Conservation (phyloP, 1,140 invertebrate genomes). For the Macrotrachela quadricornifera region DNA sequence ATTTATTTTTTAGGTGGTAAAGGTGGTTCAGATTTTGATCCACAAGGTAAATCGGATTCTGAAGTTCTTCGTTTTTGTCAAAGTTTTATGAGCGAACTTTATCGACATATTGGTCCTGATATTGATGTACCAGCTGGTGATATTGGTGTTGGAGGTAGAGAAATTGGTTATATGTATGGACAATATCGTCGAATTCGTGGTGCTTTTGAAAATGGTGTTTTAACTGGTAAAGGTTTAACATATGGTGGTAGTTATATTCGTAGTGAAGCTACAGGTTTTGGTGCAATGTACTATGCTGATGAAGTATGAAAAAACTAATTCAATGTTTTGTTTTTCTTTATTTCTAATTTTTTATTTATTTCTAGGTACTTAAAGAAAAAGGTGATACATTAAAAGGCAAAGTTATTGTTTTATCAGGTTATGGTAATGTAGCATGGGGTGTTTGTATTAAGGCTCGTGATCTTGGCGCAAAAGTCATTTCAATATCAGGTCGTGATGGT, state of each 20-base stretch:
- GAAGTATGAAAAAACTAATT: not conserved
- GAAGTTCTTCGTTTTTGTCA: slow-evolving; percentile 8
- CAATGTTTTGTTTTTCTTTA: not conserved
- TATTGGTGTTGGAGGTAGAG: slow-evolving; percentile 9
- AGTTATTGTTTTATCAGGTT: not conserved
- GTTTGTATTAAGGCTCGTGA: slow-evolving; percentile 5
- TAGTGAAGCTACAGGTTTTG: slow-evolving; percentile 9
- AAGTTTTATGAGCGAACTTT: slow-evolving; percentile 6
- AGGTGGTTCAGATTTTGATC: slow-evolving; percentile 9
- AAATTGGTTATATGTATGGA: slow-evolving; percentile 8
- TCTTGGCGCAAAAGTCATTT: slow-evolving; percentile 4
- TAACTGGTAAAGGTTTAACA: slow-evolving; percentile 3
- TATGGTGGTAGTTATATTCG: slow-evolving; percentile 8
- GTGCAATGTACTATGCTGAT: slow-evolving; percentile 7
- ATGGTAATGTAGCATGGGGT: slow-evolving; percentile 9
- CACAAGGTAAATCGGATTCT: slow-evolving; percentile 5
- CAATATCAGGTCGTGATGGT: slow-evolving; percentile 1
- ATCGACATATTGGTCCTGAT: slow-evolving; percentile 7
- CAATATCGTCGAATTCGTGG: slow-evolving; percentile 7
- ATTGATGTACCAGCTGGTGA: slow-evolving; percentile 9
- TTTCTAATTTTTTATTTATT: too few relatives aligned
- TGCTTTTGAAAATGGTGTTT: slow-evolving; percentile 1
- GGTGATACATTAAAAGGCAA: not conserved
- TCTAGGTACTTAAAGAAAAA: too few relatives aligned
- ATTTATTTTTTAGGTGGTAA: not conserved